Evolutionary conservation across 2,113 vertebrate species (phyloP).

Genomic region (Gallinago media): DNA sequence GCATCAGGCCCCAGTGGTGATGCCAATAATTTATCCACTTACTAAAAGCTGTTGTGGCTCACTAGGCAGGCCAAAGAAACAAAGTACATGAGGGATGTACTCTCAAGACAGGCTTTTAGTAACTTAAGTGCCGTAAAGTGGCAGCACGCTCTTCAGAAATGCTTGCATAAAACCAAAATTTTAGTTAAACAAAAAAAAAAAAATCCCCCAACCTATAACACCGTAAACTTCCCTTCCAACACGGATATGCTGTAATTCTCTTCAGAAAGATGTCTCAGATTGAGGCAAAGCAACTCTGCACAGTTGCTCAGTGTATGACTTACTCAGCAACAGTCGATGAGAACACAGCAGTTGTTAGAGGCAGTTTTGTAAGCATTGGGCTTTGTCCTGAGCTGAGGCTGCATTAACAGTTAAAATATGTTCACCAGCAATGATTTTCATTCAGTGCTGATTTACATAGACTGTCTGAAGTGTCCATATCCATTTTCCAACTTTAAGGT

Average conservation of each 20-base stretch:
- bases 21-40: neutral
- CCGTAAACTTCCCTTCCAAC: neutral
- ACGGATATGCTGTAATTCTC: neutral
- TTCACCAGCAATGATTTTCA: neutral
- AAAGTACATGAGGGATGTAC: neutral
- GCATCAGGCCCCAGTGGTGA: neutral
- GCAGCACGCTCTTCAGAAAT: neutral
- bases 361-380: neutral
- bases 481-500: neutral
- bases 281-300: neutral
- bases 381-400: neutral
- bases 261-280: neutral
- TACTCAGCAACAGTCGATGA: neutral
- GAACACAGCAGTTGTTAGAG: neutral
- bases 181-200: neutral
- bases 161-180: neutral
- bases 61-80: neutral
- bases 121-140: neutral
- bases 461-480: neutral
- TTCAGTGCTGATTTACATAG: neutral
- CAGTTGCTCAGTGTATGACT: fast-evolving
- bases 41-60: neutral
- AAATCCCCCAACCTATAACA: neutral
- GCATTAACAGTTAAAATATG: neutral
- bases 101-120: neutral